Evolutionary conservation across 2,113 vertebrate species (phyloP).

Genomic region (Hoplias malabaricus): DNA sequence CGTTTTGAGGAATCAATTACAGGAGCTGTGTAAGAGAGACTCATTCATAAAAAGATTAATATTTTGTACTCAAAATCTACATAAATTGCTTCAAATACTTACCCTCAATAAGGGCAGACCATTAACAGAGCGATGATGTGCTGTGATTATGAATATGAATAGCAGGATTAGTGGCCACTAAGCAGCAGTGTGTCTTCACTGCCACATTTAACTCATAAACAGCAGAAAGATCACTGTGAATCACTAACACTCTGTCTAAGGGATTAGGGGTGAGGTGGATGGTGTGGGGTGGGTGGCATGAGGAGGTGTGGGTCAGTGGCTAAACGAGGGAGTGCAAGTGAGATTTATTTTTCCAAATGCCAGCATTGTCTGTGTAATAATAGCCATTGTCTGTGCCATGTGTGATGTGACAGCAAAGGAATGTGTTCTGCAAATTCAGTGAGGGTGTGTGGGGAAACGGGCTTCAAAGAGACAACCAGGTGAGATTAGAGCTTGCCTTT

Average conservation of each 20-base stretch:
- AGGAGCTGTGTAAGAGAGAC: too few species aligned
- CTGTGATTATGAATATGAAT: not conserved
- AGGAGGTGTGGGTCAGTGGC: not conserved
- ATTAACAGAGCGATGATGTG: not conserved
- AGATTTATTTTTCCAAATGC: conserved; percentile 6
- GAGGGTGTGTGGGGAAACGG: not conserved
- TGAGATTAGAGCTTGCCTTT: conserved; percentile 1
- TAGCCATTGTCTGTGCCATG: conserved; percentile 16
- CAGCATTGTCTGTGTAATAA: conserved; percentile 28
- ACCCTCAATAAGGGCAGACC: not conserved
- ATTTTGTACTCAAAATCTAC: not conserved
- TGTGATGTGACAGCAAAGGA: conserved; percentile 3
- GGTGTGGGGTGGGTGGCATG: not conserved
- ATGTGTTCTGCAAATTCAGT: conserved; percentile 3
- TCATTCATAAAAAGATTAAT: not conserved
- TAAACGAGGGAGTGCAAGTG: not conserved
- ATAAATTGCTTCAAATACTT: not conserved
- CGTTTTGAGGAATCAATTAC: not conserved
- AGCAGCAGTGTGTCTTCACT: not conserved
- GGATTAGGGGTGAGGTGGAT: not conserved
- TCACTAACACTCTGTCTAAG: not conserved
- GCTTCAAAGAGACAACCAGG: not conserved
- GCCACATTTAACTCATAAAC: not conserved
- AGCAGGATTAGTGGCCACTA: not conserved
- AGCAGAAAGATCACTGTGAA: not conserved